Conservation (phyloP, 2,113 vertebrate genomes). For the Trinectes maculatus region DNA sequence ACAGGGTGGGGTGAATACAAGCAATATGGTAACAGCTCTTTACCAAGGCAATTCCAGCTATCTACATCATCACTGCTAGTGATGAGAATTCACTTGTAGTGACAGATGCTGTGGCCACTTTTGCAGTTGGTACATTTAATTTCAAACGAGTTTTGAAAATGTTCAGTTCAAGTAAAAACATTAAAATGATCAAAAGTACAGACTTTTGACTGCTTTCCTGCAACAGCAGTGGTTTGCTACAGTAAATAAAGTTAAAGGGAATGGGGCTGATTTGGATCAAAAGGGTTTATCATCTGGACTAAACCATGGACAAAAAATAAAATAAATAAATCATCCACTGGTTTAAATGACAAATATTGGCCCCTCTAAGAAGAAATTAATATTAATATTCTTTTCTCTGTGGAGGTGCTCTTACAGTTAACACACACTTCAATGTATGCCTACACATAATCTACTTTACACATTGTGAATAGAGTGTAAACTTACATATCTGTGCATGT, state of each 20-base stretch:
- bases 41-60: constrained; percentile 15
- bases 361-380: constrained; percentile 3
- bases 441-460: constrained; percentile 71
- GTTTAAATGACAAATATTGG: constrained; percentile 52
- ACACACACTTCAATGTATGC: constrained; percentile 54
- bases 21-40: constrained; percentile 28
- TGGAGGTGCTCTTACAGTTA: constrained; percentile 64
- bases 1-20: constrained; percentile 45
- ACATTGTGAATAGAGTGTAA: constrained; percentile 69
- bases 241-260: constrained; percentile 42
- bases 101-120: constrained; percentile 11
- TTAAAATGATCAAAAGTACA: constrained; percentile 54
- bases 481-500: constrained; percentile 70
- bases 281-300: constrained; percentile 42
- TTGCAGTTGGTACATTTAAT: constrained; percentile 5
- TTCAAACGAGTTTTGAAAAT: constrained; percentile 43
- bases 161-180: constrained; percentile 68
- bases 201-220: constrained; percentile 46
- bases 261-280: constrained; percentile 39
- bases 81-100: constrained; percentile 13
- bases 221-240: constrained; percentile 58
- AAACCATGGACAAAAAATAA: constrained; percentile 25
- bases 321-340: constrained; percentile 46
- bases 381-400: constrained; percentile 55
- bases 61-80: constrained; percentile 8